Evolutionary conservation across 2,888 invertebrate species (phyloP), one percentile per base, ranked within the genome.

Genomic region (Scaeva pyrastri): DNA sequence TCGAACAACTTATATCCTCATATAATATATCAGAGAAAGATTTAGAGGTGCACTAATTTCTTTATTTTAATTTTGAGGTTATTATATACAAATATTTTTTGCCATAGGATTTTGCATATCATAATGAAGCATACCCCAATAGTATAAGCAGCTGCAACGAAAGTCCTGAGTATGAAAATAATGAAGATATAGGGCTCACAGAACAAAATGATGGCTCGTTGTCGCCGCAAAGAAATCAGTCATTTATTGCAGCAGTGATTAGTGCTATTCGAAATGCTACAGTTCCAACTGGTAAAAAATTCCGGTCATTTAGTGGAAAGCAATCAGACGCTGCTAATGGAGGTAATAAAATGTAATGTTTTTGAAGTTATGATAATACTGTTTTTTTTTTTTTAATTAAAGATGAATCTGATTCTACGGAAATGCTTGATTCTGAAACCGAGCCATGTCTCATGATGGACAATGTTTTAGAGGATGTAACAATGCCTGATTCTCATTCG

Each of bases 381-480:
- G 0, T 12, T 41, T 31, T 14, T 11, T 43, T 8, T 45, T 58
- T 0, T 2, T 4, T 6, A 6, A 10, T 43, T 73, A 16, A 87
- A 95, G 96, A 96, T 89, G 95, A 95, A 90, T 93, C 93, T 36
- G 96, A 96, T 92, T 96, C 96, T 19, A 95, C 95, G 6, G 96
- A 96, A 90, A 93, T 97, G 91, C 93, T 97, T 45, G 96, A 97
- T 91, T 96, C 96, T 0, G 97, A 97, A 93, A 96, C 96, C 0
- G 96, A 96, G 90, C 96, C 96, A 0, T 96, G 96, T 89, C 93
- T 97, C 23, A 96, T 96, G 94, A 96, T 96, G 93, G 96, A 96
- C 89, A 96, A 96, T 71, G 96, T 95, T 36, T 89, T 94, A 82
- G 95, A 95, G 91, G 95, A 95, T 90, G 95, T 95, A 19, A 93